Percentiles rank a stretch among this genome's conserved stretches.
Conservation (phyloP, 2,113 vertebrate species). For the Microcebus ravelobensis region DNA sequence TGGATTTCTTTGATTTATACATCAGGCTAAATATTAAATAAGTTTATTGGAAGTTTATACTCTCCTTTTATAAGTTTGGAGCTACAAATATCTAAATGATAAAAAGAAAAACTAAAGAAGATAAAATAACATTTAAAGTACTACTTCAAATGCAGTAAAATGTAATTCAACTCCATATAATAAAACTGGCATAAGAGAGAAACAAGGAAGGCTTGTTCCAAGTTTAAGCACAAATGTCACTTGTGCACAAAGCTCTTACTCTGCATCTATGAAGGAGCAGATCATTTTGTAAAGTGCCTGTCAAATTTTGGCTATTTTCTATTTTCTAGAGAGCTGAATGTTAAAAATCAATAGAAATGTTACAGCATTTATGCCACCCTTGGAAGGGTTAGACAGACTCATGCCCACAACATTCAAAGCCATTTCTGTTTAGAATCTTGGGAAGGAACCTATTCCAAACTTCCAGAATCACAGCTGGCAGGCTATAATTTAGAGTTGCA, state of each 20-base stretch:
- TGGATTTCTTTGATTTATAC: conserved; percentile 4
- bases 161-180: neutral
- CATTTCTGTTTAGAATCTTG: conserved; percentile 79
- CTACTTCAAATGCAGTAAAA: conserved; percentile 50
- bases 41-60: neutral
- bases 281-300: conserved; percentile 72
- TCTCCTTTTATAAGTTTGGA: neutral
- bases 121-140: conserved; percentile 33
- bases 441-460: conserved; percentile 78
- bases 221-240: conserved; percentile 55
- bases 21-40: neutral
- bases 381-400: conserved; percentile 67
- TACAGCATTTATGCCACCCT: conserved; percentile 39
- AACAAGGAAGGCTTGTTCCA: conserved; percentile 48
- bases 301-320: conserved; percentile 76
- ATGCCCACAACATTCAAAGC: conserved; percentile 67
- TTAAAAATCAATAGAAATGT: conserved; percentile 78
- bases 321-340: conserved; percentile 69
- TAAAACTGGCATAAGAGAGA: conserved; percentile 15
- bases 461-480: conserved; percentile 78
- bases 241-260: conserved; percentile 28
- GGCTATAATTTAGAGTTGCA: conserved; percentile 80
- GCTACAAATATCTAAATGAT: conserved; percentile 47
- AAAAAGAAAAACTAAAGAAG: conserved; percentile 33
- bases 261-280: conserved; percentile 40